Percentiles rank a stretch among this genome's conserved stretches.
phyloP scores from a whole-genome alignment of 2,113 vertebrate species.

The Propithecus coquereli region DNA sequence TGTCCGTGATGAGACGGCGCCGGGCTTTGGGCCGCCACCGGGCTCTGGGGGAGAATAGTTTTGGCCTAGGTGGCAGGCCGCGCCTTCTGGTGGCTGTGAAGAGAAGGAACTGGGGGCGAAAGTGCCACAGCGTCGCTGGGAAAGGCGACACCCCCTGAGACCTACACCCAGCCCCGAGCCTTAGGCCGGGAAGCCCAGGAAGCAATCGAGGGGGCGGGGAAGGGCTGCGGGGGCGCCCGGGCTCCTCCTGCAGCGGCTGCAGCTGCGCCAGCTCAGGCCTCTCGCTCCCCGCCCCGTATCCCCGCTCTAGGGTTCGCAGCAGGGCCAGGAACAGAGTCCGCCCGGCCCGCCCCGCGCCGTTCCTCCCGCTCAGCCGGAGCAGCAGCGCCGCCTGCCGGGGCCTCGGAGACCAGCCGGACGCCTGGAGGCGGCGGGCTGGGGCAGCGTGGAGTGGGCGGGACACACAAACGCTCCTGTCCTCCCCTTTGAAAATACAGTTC shows the following conservation, averaged over 20 bases:
- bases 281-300: rapidly evolving
- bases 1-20: background rate
- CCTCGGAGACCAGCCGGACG: background rate
- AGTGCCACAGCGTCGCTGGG: rapidly evolving
- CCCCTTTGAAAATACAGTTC: rapidly evolving
- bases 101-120: no score
- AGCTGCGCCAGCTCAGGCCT: background rate
- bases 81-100: background rate
- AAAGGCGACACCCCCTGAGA: background rate
- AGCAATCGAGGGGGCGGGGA: background rate
- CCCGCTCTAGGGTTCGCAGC: rapidly evolving
- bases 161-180: rapidly evolving
- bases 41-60: background rate
- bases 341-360: rapidly evolving
- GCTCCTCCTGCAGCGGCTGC: rapidly evolving
- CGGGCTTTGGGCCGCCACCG: background rate
- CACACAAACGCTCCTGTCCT: rapidly evolving
- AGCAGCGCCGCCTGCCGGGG: conserved; percentile 61
- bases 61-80: background rate
- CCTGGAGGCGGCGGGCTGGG: rapidly evolving
- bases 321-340: background rate
- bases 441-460: rapidly evolving
- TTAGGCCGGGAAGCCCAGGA: no score
- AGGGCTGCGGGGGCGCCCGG: background rate
- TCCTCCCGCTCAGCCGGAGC: background rate